Base-by-base conservation (phyloP, 2,113 vertebrate species). In the Phainopepla nitens region DNA sequence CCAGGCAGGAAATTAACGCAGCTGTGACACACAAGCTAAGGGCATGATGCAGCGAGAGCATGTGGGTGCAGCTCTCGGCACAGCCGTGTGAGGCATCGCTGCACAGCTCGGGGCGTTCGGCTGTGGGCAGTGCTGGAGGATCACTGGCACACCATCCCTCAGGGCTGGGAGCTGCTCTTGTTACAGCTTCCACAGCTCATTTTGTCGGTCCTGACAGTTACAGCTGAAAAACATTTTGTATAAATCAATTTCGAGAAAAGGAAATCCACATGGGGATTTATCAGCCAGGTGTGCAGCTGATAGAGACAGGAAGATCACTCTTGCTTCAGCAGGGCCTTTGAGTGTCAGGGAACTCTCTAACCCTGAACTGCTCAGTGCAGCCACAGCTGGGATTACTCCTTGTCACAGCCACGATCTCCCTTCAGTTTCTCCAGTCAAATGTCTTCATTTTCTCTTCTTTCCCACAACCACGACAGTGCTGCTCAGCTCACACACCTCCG, bases 101-200 rank as follows among this genome's bases (percentile, higher is more conserved):
- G 60, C 31, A 11, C 47, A 21, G 56, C 25, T 6, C 0, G 0
- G 47, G 66, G 45, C 1, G 0, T 6, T 8, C 0, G 0, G 31
- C 57, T 33, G 25, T 1, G 27, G 64, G 56, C 72, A 66, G 28
- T 0, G 25, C 57, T 13, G 36, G 27, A 64, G 36, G 25, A 65
- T 31, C 60, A 10, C 21, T 0, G 10, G 9, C 3, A 29, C 39
- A 25, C 4, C 36, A 22, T 3, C 33, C 15, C 62, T 2, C 7
- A 2, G 7, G 66, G 35, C 33, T 39, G 57, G 9, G 13, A 60
- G 11, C 42, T 62, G 6, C 5, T 0, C 0, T 10, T 6, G 1
- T 16, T 57, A 17, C 0, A 2, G 69, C 11, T 70, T 72, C 45
- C 1, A 1, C 10, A 45, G 31, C 47, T 62, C 27, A 3, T 14